Conservation (phyloP, 2,113 vertebrate genomes). For the Anseranas semipalmata region DNA sequence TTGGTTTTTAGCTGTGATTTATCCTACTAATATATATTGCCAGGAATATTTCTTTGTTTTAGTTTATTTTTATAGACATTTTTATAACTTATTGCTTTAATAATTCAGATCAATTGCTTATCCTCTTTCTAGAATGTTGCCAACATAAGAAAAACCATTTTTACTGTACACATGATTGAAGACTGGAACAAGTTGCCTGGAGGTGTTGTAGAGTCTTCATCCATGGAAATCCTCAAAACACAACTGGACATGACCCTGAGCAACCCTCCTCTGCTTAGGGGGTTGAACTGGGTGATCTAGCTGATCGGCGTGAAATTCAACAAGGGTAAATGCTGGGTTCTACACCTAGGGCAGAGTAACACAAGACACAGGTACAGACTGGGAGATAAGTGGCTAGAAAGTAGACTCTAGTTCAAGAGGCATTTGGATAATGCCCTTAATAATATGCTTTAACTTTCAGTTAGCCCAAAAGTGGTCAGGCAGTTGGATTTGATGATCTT, state of each 20-base stretch:
- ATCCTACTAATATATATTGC: conserved; percentile 12
- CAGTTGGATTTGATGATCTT: neutral
- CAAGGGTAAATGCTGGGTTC: neutral
- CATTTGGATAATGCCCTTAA: neutral
- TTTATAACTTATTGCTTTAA: conserved; percentile 53
- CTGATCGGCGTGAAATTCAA: neutral
- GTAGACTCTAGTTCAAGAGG: neutral
- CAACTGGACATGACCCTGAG: neutral
- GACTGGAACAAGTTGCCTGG: neutral
- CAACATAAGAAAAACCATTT: neutral
- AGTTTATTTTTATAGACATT: conserved; percentile 32
- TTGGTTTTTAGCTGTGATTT: conserved; percentile 60
- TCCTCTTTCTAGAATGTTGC: conserved; percentile 20
- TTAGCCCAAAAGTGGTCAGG: too few species aligned
- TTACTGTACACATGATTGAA: neutral
- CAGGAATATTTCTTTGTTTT: conserved; percentile 44
- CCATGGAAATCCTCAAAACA: neutral
- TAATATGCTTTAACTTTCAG: too few species aligned
- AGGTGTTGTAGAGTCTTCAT: neutral
- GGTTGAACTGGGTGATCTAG: neutral
- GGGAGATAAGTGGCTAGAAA: neutral
- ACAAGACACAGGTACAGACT: neutral
- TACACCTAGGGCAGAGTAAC: neutral
- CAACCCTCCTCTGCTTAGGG: neutral
- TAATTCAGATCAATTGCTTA: conserved; percentile 56